phyloP scores from a whole-genome alignment of 2,797 vertebrate genomes.

The Darevskia nairensis region DNA sequence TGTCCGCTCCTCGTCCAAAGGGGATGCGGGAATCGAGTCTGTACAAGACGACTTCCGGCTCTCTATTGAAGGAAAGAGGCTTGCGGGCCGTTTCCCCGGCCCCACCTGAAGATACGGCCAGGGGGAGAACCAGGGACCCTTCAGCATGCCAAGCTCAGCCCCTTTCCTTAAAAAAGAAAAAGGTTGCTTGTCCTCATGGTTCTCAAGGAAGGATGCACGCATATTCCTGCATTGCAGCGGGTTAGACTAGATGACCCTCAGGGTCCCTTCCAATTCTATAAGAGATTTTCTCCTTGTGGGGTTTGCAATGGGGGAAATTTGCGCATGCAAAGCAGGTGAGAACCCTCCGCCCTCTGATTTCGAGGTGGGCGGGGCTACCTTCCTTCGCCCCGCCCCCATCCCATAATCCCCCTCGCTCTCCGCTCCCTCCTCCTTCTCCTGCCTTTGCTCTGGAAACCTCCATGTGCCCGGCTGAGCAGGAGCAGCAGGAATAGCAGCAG shows the following conservation, averaged over 20 bases:
- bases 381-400: neutral
- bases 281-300: too few relatives aligned
- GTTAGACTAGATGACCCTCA: too few relatives aligned
- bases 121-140: neutral
- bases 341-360: too few relatives aligned
- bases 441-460: neutral
- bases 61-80: too few relatives aligned
- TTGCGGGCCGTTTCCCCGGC: too few relatives aligned
- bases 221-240: too few relatives aligned
- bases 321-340: too few relatives aligned
- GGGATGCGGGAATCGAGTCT: too few relatives aligned
- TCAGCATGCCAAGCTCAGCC: neutral
- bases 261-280: too few relatives aligned
- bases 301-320: neutral
- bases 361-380: too few relatives aligned
- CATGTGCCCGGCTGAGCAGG: slow-evolving; percentile 9
- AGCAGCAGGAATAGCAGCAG: neutral
- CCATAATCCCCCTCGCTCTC: slow-evolving; percentile 49
- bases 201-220: neutral
- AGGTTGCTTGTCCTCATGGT: neutral
- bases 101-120: too few relatives aligned
- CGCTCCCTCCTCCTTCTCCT: neutral
- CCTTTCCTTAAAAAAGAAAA: too few relatives aligned
- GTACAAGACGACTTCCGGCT: neutral
- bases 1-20: neutral